Evolutionary conservation across 2,888 invertebrate genomes (phyloP).

Genomic region (Notodonta ziczac): DNA sequence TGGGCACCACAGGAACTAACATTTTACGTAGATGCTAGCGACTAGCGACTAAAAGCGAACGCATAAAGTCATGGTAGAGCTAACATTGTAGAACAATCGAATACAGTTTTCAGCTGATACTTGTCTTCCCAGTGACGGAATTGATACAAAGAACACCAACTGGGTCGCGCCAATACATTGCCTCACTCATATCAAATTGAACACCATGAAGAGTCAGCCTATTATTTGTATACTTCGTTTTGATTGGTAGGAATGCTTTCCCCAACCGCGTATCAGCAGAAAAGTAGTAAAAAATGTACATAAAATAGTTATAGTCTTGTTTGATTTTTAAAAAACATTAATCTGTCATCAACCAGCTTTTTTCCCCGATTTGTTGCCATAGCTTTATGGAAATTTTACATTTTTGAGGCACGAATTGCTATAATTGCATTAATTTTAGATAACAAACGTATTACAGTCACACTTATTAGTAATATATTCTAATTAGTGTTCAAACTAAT

Average conservation of each 20-base stretch:
- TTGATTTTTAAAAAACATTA: neutral
- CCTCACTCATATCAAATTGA: conserved; percentile 27
- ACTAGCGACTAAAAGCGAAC: no score
- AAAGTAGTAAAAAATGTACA: no score
- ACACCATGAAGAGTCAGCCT: conserved; percentile 31
- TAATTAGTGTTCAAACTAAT: conserved; percentile 28
- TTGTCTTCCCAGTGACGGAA: no score
- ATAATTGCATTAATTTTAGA: conserved; percentile 35
- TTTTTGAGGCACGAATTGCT: conserved; percentile 15
- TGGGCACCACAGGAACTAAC: no score
- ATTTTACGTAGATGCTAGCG: no score
- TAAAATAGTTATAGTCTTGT: no score
- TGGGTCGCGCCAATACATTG: neutral
- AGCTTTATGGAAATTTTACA: conserved; percentile 18
- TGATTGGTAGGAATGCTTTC: neutral
- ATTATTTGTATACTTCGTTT: conserved; percentile 27
- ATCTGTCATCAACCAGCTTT: neutral
- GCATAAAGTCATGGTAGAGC: no score
- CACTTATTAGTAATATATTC: conserved; percentile 38
- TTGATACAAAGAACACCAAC: no score
- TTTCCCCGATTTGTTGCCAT: neutral
- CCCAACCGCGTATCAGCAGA: no score
- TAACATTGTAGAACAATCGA: no score
- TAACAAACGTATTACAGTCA: conserved; percentile 26
- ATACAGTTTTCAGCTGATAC: no score